Base-by-base conservation (phyloP, 37 sponge, comb jelly and placozoan genomes). In the Ephydatia muelleri region DNA sequence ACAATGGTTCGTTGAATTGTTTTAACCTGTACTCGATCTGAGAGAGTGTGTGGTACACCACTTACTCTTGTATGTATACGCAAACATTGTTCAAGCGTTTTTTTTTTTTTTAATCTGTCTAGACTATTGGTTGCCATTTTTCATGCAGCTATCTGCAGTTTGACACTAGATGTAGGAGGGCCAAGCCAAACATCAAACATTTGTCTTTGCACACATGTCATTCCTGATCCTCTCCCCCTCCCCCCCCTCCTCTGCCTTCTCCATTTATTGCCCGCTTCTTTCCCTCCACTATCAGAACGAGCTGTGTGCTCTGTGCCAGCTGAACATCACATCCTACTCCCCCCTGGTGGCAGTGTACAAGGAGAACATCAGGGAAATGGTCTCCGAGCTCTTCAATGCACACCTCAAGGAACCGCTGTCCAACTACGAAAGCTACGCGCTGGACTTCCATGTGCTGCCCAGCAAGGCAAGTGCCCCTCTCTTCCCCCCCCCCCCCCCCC, bases 391-490 rank as follows among this genome's bases (percentile, higher is more conserved):
- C 90, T 93, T 84, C 77, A 39, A 83, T 22, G 70, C 73, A 3
- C 67, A 80, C 47, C 21, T 93, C 40, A 57, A 83, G 32, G 82
- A 86, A 2, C n/a, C 75, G 4, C 70, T 93, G 23, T 13, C 65
- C 14, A 87, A 89, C 1, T 69, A 72, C 4, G 78, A 78, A 6
- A 89, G 73, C 79, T 93, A 93, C 68, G 68, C 89, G 68, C 68
- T 93, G 43, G 93, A 93, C 76, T 75, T 93, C 67, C 87, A 84
- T 80, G 87, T 93, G 16, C 76, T 85, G 27, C 87, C 93, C 13
- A 76, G 83, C 6, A 86, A 89, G 81, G 83, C 85, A 19, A 72
- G 75, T 43, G n/a, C n/a, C n/a, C n/a, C n/a, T n/a, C n/a, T n/a
- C n/a, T n/a, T n/a, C n/a, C n/a, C n/a, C n/a, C n/a, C n/a, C n/a